Base-by-base conservation (phyloP, 2,113 vertebrate species). In the Phrynosoma platyrhinos region DNA sequence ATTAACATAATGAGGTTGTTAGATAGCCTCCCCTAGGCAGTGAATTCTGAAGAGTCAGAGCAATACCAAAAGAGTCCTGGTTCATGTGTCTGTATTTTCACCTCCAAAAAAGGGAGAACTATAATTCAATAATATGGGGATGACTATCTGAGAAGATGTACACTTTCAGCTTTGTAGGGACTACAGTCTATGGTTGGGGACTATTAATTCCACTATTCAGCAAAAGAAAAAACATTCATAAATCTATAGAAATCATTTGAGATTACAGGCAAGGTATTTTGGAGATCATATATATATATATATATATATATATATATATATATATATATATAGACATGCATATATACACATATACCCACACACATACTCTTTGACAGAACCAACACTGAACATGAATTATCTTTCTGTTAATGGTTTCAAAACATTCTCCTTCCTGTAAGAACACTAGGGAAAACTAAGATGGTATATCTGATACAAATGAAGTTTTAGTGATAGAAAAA, bases 381-480 rank as follows among this genome's bases (percentile, higher is more conserved):
- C 71, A 93, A 3, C n/a, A 83, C 2, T n/a, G 47, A 27, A 36
- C 86, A 74, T 36, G 66, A 74, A 88, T 68, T 64, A 83, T 64
- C 32, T 62, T 42, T 90, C 91, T 84, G 53, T 86, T 90, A 91
- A 84, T 2, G 0, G 42, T 84, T 89, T 72, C 30, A 79, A 90
- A 88, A 88, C 6, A 0, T 76, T 75, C 82, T 91, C 66, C 53
- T 93, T 93, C 91, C 91, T 84, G 79, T 81, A 91, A 91, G 64
- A 75, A 1, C 42, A 90, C 83, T 66, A 62, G 85, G 84, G 84
- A 75, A 91, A 90, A 93, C 69, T 12, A 64, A 94, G 92, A 92
- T 92, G 87, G 52, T 91, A 95, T 94, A 95, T 94, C 89, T 92
- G 21, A 75, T 87, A 27, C 84, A 71, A 95, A 68, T 91, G 88